Conservation (phyloP, 1,140 invertebrate species). For the Zaprionus capensis region DNA sequence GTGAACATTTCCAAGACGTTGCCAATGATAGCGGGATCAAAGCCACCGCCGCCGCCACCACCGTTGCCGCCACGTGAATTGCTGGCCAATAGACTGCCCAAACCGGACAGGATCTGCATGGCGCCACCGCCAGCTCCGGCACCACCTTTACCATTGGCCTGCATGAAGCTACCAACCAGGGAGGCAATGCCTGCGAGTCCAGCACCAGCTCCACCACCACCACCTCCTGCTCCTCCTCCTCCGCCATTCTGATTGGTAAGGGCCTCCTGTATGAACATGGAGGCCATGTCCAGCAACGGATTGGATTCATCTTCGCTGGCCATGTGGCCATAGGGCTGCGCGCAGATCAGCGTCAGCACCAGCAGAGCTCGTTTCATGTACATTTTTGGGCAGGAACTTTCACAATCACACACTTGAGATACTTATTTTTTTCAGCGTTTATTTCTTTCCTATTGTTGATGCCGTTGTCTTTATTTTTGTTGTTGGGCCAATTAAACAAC, state of each 20-base stretch:
- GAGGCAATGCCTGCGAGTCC: constrained; percentile 79
- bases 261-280: constrained; percentile 86
- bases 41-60: constrained; percentile 63
- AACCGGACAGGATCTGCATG: constrained; percentile 84
- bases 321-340: constrained; percentile 65
- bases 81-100: constrained; percentile 81
- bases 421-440: constrained; percentile 48
- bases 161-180: constrained; percentile 86
- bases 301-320: constrained; percentile 85
- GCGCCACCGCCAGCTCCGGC: constrained; percentile 71
- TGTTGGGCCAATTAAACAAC: constrained; percentile 72
- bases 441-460: constrained; percentile 20
- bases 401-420: constrained; percentile 82
- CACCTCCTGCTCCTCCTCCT: constrained; percentile 75
- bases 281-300: constrained; percentile 86
- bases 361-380: constrained; percentile 72
- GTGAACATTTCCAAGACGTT: constrained; percentile 85
- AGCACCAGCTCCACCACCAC: constrained; percentile 84
- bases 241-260: constrained; percentile 85
- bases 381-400: constrained; percentile 80
- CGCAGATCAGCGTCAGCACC: constrained; percentile 72
- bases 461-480: constrained; percentile 1
- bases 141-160: constrained; percentile 85
- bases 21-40: constrained; percentile 85
- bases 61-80: constrained; percentile 57